These are phyloP conservation scores for Pygathrix nemaeus DNA, from an alignment of 2,113 vertebrate genomes.

Conservation along the genomic window DNA sequence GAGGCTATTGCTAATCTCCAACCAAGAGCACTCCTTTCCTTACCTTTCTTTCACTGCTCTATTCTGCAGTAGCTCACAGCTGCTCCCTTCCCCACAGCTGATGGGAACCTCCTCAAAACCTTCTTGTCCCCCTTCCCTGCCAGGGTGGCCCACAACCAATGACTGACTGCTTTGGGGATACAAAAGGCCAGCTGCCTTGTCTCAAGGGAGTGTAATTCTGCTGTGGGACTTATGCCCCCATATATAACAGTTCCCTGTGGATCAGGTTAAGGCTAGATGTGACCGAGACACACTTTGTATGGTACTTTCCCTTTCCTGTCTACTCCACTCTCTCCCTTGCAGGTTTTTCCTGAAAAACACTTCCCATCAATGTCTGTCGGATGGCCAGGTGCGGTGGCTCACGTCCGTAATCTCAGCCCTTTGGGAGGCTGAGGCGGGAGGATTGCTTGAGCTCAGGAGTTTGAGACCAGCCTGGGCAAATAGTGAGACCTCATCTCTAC, in stretches of 20 bases:
- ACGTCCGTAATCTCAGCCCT: too few species aligned
- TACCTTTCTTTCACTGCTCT: neutral
- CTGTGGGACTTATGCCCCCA: neutral
- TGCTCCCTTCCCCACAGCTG: neutral
- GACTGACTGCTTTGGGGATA: neutral
- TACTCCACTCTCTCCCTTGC: neutral
- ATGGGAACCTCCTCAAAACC: neutral
- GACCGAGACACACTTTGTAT: neutral
- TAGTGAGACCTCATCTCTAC: too few species aligned
- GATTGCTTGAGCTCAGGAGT: too few species aligned
- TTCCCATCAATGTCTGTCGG: neutral
- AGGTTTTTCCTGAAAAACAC: neutral
- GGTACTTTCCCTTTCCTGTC: neutral
- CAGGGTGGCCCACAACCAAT: neutral
- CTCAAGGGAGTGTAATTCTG: neutral
- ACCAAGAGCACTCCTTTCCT: neutral
- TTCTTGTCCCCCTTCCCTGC: neutral
- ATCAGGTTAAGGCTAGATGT: neutral
- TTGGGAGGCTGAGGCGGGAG: too few species aligned
- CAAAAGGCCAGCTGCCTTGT: neutral
- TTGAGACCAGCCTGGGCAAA: too few species aligned
- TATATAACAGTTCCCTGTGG: neutral
- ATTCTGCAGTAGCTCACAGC: neutral
- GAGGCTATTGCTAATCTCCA: conserved; percentile 1
- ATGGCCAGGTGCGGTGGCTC: too few species aligned